Percentiles rank a stretch among this genome's conserved stretches.
These are phyloP conservation scores for Nudaria mundana DNA, from an alignment of 2,888 invertebrate genomes.

Conservation along the genomic window DNA sequence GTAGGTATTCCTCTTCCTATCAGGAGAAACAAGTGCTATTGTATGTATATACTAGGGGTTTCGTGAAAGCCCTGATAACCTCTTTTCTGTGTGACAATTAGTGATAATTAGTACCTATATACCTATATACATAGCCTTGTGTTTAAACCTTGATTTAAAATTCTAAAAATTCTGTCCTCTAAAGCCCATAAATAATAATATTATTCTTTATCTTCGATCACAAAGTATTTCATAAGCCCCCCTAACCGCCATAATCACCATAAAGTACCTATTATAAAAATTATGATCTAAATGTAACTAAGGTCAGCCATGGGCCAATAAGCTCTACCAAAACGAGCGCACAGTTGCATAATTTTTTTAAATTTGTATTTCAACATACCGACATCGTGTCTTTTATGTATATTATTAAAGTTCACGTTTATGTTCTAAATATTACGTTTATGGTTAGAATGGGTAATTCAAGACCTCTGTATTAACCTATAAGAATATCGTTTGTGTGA, in stretches of 20 bases:
- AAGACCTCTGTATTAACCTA: neutral
- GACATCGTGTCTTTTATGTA: conserved; percentile 4
- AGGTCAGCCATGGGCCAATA: conserved; percentile 19
- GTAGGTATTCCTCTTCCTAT: too few relatives aligned
- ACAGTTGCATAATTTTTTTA: conserved; percentile 22
- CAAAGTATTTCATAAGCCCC: conserved; percentile 23
- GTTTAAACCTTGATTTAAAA: too few relatives aligned
- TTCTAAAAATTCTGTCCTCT: too few relatives aligned
- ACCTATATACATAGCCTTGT: too few relatives aligned
- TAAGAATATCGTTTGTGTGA: too few relatives aligned
- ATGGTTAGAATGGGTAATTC: neutral
- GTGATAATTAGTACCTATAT: too few relatives aligned
- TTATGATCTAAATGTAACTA: conserved; percentile 35
- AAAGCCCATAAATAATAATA: neutral
- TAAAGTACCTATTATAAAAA: conserved; percentile 38
- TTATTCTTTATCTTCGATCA: neutral
- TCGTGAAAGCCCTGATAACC: too few relatives aligned
- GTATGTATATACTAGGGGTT: too few relatives aligned
- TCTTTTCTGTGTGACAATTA: too few relatives aligned
- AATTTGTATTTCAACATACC: conserved; percentile 14
- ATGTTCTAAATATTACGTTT: neutral
- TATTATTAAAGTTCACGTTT: neutral
- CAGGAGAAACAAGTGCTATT: too few relatives aligned
- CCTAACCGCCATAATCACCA: conserved; percentile 30
- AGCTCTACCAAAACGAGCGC: conserved; percentile 16